phyloP scores from a whole-genome alignment of 2,113 vertebrate genomes.

The Riparia riparia region DNA sequence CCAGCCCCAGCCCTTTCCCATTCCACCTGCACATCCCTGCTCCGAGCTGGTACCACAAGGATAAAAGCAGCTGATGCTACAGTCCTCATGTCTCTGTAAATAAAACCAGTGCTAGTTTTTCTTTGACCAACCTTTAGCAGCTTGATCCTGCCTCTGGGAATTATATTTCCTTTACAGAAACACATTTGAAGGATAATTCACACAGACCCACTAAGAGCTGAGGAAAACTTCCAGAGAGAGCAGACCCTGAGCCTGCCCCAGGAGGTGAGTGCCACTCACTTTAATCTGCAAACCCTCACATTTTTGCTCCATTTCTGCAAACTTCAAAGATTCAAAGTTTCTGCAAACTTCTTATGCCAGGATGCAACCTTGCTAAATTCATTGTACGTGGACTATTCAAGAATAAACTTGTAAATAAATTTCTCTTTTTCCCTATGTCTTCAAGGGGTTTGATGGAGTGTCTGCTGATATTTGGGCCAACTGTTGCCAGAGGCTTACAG shows the following conservation, averaged over 20 bases:
- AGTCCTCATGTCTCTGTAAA: neutral
- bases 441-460: neutral
- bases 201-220: neutral
- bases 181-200: neutral
- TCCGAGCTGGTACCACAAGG: neutral
- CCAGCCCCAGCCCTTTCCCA: neutral
- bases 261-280: neutral
- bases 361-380: neutral
- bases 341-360: neutral
- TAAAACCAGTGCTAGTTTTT: neutral
- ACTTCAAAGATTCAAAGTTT: neutral
- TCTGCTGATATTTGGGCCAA: neutral
- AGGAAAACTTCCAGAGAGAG: neutral
- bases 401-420: neutral
- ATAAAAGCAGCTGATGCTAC: neutral
- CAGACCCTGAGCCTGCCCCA: accelerated
- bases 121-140: neutral
- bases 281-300: neutral
- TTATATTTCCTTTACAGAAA: neutral
- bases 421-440: neutral
- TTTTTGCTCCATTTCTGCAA: neutral
- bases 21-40: neutral
- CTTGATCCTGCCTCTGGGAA: neutral
- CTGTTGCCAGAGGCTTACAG: neutral
- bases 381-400: neutral